Base-by-base conservation (phyloP, 2,797 vertebrate genomes). In the Lates japonicus region DNA sequence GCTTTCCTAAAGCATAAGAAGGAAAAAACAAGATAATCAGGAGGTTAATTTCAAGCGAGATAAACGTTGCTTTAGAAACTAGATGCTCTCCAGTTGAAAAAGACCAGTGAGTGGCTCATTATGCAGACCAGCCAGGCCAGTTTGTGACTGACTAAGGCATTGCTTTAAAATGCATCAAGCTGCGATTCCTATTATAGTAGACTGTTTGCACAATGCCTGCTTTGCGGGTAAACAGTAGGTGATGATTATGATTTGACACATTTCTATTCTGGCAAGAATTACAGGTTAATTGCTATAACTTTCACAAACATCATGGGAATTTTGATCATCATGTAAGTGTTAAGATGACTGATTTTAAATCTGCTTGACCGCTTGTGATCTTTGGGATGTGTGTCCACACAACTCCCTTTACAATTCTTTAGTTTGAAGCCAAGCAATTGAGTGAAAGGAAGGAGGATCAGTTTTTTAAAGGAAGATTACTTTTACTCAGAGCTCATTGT, bases 181-280 rank as follows among this genome's bases (percentile, higher is more conserved):
- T 80, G 71, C 83, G 16, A 60, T 81, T 91, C 70, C 82, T 92
- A 86, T 86, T 87, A 83, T 87, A 88, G 81, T 72, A 39, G 74
- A 75, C 70, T 14, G 71, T 31, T 89, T 92, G 76, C 82, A 82
- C 91, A 90, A 90, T 67, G 64, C 31, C 58, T 19, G 67, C 67
- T 86, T 57, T n/a, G n/a, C n/a, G n/a, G n/a, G n/a, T n/a, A n/a
- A n/a, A n/a, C n/a, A n/a, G n/a, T n/a, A n/a, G 70, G 78, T 84
- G 84, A 83, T 72, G 81, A 90, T 90, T 84, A 74, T 71, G 76
- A 84, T 91, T 82, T 91, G 88, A 90, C 90, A 92, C 82, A 78
- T 90, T 88, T 82, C 75, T 82, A 52, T 85, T 85, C 81, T 87
- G 86, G 76, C 78, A 74, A 65, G 70, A 83, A 66, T 80, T 65